Evolutionary conservation across 1,140 invertebrate species (phyloP).

Genomic region (Harpegnathos saltator): DNA sequence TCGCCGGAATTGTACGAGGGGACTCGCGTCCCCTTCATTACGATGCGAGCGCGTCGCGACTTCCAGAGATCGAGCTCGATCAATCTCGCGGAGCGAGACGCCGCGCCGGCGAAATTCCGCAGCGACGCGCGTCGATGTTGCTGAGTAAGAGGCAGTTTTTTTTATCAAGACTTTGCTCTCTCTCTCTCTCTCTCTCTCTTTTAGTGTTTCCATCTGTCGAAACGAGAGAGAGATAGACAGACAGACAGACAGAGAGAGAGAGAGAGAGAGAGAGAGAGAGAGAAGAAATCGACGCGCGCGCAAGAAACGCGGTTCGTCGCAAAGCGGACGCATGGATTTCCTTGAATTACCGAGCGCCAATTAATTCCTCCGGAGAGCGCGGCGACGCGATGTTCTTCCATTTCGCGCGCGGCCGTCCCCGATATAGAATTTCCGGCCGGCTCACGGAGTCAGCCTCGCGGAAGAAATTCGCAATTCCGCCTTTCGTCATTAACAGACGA

Average conservation of each 20-base stretch:
- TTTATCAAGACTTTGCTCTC: too few relatives aligned
- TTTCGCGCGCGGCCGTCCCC: background rate
- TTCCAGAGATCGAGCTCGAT: constrained; percentile 1
- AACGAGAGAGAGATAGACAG: too few relatives aligned
- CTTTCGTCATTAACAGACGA: constrained; percentile 22
- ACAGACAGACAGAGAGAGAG: too few relatives aligned
- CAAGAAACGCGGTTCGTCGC: background rate
- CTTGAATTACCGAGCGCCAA: constrained; percentile 27
- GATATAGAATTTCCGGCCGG: background rate
- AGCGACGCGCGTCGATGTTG: too few relatives aligned
- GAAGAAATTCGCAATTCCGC: too few relatives aligned
- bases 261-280: background rate
- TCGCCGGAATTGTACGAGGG: constrained; percentile 26
- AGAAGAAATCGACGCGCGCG: too few relatives aligned
- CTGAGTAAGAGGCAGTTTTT: too few relatives aligned
- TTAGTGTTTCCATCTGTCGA: too few relatives aligned
- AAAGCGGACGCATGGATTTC: constrained; percentile 5
- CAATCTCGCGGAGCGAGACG: too few relatives aligned
- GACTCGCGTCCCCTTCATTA: background rate
- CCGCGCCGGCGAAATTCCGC: too few relatives aligned
- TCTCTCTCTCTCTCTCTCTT: too few relatives aligned
- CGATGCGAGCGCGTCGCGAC: background rate
- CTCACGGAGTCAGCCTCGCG: background rate
- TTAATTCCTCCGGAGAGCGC: constrained; percentile 22
- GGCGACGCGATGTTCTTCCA: background rate